Percentiles rank a stretch among this genome's conserved stretches.
Evolutionary conservation across 2,797 vertebrate genomes (phyloP).

Genomic region (Enteromius argenteus): DNA sequence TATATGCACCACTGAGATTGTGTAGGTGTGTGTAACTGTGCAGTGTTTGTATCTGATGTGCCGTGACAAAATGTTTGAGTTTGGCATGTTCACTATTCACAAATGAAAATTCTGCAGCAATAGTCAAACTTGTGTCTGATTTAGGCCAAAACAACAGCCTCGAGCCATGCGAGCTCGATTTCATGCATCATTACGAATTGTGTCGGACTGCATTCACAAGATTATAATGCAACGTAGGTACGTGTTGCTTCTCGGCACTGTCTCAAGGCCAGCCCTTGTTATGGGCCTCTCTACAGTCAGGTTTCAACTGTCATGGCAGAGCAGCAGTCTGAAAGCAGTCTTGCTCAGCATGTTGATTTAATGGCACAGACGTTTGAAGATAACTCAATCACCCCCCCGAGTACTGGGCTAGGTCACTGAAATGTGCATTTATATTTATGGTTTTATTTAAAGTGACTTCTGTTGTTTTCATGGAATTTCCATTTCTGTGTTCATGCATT

Average conservation of each 20-base stretch:
- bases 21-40: slow-evolving; percentile 3
- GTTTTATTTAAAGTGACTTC: not conserved
- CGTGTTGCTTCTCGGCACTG: not conserved
- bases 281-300: not conserved
- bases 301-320: not conserved
- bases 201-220: not conserved
- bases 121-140: not conserved
- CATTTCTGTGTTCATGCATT: not conserved
- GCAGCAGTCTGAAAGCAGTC: not conserved
- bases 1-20: not conserved
- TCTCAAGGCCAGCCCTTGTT: not conserved
- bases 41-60: not conserved
- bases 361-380: not conserved
- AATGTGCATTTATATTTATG: not conserved
- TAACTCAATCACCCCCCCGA: not conserved
- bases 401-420: not conserved
- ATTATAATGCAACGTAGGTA: not conserved
- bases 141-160: not conserved
- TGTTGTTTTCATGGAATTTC: not conserved
- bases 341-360: not conserved
- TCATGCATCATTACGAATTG: not conserved
- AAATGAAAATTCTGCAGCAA: not conserved
- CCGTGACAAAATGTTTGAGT: not conserved
- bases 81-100: not conserved
- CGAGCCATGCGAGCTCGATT: not conserved